These are phyloP conservation scores for Antitype chi DNA, from an alignment of 2,888 invertebrate species.

Conservation along the genomic window DNA sequence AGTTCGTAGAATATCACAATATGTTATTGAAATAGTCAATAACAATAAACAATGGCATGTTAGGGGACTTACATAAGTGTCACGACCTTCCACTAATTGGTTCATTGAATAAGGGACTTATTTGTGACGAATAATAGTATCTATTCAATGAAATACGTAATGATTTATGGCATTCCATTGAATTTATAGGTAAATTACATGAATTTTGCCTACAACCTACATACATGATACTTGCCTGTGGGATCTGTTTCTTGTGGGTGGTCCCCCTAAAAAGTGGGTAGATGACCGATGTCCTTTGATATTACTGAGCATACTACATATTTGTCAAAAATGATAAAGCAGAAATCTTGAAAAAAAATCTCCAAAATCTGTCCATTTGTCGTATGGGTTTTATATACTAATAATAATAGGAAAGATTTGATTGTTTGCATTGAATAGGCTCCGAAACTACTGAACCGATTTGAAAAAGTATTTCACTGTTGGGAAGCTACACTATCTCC, in stretches of 20 bases:
- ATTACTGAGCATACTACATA: not conserved
- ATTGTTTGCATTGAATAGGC: too few species aligned
- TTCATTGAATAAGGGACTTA: slow-evolving; percentile 53
- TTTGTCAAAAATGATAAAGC: not conserved
- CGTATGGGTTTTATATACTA: too few species aligned
- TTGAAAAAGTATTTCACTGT: too few species aligned
- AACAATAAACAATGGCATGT: slow-evolving; percentile 32
- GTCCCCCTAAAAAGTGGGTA: not conserved
- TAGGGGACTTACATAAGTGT: slow-evolving; percentile 60
- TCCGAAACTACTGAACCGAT: too few species aligned
- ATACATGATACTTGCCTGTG: not conserved
- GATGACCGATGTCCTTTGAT: not conserved
- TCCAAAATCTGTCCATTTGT: not conserved
- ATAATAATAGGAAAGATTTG: too few species aligned
- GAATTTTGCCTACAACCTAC: slow-evolving; percentile 11
- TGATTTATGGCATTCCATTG: slow-evolving; percentile 8
- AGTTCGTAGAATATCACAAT: slow-evolving; percentile 30
- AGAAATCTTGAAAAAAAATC: not conserved
- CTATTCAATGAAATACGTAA: slow-evolving; percentile 26
- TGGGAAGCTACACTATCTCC: too few species aligned
- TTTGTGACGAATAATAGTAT: slow-evolving; percentile 29
- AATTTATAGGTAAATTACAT: slow-evolving; percentile 56
- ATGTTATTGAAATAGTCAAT: slow-evolving; percentile 21
- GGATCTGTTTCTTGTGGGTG: not conserved
- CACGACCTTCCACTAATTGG: slow-evolving; percentile 52